Percentiles rank a stretch among this genome's conserved stretches.
These are phyloP conservation scores for Hormiphora californensis DNA, from an alignment of 37 sponge, comb jelly and placozoan genomes.

Conservation along the genomic window DNA sequence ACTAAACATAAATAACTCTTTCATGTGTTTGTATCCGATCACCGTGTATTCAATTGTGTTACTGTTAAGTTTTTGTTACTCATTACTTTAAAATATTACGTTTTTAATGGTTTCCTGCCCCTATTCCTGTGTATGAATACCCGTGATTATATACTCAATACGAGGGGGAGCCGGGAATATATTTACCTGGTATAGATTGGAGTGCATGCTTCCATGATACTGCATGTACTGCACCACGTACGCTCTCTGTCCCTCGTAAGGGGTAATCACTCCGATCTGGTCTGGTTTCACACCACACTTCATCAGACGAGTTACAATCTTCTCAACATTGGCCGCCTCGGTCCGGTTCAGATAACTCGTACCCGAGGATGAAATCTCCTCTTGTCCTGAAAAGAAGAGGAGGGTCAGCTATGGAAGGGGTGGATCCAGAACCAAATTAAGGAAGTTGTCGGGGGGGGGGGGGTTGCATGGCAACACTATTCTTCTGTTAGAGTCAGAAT, in stretches of 20 bases:
- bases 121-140: too few species aligned
- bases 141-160: too few species aligned
- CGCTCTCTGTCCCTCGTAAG: constrained; percentile 93
- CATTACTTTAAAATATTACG: too few species aligned
- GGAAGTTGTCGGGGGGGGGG: too few species aligned
- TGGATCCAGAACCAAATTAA: background rate
- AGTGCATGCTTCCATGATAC: constrained; percentile 74
- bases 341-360: constrained; percentile 90
- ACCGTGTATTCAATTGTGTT: too few species aligned
- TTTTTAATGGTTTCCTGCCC: too few species aligned
- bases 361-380: constrained; percentile 87
- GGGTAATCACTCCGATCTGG: constrained; percentile 94
- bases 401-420: background rate
- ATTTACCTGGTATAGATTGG: constrained; percentile 75
- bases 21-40: too few species aligned
- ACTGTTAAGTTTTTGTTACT: too few species aligned
- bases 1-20: background rate
- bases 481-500: too few species aligned
- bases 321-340: constrained; percentile 88
- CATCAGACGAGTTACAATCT: constrained; percentile 83
- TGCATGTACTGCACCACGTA: constrained; percentile 93
- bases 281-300: constrained; percentile 81
- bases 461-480: too few species aligned
- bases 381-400: constrained; percentile 61
- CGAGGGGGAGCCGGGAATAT: background rate